Percentiles rank a stretch among this genome's conserved stretches.
Evolutionary conservation across 2,797 vertebrate genomes (phyloP).

Genomic region (Vultur gryphus): DNA sequence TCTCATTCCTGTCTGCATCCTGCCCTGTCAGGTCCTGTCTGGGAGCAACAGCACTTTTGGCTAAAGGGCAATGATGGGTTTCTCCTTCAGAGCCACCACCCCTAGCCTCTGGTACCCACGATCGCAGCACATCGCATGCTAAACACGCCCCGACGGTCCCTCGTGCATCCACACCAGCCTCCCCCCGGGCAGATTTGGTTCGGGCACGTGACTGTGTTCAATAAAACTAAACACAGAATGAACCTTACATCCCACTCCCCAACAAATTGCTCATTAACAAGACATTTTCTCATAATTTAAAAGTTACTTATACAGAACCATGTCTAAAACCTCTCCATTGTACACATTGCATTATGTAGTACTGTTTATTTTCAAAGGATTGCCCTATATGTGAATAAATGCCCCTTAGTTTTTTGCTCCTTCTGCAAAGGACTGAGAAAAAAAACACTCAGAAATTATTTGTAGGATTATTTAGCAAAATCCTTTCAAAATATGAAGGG

Average conservation of each 20-base stretch:
- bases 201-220: neutral
- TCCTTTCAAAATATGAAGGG: neutral
- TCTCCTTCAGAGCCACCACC: neutral
- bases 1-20: neutral
- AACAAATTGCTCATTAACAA: neutral
- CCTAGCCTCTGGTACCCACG: fast-evolving
- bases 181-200: fast-evolving
- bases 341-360: neutral
- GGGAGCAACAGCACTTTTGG: neutral
- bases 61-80: neutral
- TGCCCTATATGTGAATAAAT: neutral
- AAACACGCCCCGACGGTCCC: fast-evolving
- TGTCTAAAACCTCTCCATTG: neutral
- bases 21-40: neutral
- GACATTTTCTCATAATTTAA: neutral
- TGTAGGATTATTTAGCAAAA: neutral
- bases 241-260: neutral
- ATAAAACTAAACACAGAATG: neutral
- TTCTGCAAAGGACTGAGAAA: neutral
- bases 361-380: neutral
- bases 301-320: neutral
- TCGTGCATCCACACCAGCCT: neutral
- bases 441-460: neutral
- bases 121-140: fast-evolving
- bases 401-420: neutral